Base-by-base conservation (phyloP, 1,140 invertebrate species). In the Heliconius himera region DNA sequence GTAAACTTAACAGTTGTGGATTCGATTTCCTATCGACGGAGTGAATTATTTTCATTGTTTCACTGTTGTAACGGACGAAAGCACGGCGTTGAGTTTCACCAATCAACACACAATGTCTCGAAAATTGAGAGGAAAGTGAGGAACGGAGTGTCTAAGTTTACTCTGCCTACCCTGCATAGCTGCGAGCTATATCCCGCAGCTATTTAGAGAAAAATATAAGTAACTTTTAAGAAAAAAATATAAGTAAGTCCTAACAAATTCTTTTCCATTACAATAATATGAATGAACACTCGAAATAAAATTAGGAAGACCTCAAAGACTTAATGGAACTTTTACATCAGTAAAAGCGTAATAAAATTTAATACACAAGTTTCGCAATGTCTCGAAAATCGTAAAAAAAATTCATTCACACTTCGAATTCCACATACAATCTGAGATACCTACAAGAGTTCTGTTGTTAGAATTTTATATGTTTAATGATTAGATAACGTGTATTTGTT, bases 331-430 rank as follows among this genome's bases (percentile, higher is more conserved):
- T 76, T 76, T 76, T 76, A 76, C 60, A 66, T 41, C 60, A 76
- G 60, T 76, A 70, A 76, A 76, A 76, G 74, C 41, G 66, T 70
- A 70, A 76, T 74, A 74, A 73, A 74, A 78, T 54, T 70, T 60
- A 71, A 74, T 75, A 74, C 46, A 79, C 36, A 74, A 38, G 54
- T 73, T 78, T 78, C 41, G 78, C 73, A 71, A 78, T 18, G 29
- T 78, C 66, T 74, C 51, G 26, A 51, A 38, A 54, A 46, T 46
- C 56, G 66, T 60, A 41, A 76, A 79, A 72, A 36, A 41, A 74
- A 75, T 72, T 70, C 78, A 79, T 79, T 79, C 72, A 75, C 78
- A 79, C 78, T 54, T 79, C 22, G 11, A 66, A 29, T 66, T 46
- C 20, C 38, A 76, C 75, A 46, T 70, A 66, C 60, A 29, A 22